phyloP scores from a whole-genome alignment of 2,888 invertebrate genomes.

The Drosophila ochracea region DNA sequence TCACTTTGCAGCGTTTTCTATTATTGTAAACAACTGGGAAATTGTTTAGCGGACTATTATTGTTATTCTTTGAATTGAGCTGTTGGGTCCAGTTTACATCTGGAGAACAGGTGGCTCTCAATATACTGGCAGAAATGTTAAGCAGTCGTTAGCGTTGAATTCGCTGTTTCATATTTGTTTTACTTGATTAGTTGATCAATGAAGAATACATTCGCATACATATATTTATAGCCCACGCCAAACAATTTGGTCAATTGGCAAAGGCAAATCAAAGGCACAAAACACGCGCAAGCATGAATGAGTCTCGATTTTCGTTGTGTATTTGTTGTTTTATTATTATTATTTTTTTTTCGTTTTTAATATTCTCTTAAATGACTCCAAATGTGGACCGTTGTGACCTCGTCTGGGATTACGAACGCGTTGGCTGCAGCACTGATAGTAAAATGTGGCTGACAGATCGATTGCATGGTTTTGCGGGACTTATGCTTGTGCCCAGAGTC shows the following conservation, averaged over 20 bases:
- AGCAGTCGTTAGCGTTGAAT: background rate
- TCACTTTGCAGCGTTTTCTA: background rate
- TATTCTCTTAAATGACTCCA: slow-evolving; percentile 33
- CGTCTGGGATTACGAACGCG: slow-evolving; percentile 51
- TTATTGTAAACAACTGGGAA: slow-evolving; percentile 48
- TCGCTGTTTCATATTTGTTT: slow-evolving; percentile 5
- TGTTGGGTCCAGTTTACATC: slow-evolving; percentile 23
- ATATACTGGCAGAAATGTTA: slow-evolving; percentile 11
- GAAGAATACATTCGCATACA: slow-evolving; percentile 56
- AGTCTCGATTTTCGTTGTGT: slow-evolving; percentile 18
- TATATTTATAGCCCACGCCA: slow-evolving; percentile 62
- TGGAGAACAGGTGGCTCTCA: slow-evolving; percentile 36
- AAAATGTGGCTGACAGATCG: slow-evolving; percentile 39
- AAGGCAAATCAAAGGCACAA: slow-evolving; percentile 65
- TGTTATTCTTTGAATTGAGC: background rate
- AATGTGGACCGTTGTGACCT: slow-evolving; percentile 52
- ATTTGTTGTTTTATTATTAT: background rate
- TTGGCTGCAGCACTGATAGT: slow-evolving; percentile 55
- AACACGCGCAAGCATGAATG: slow-evolving; percentile 36
- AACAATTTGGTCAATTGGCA: slow-evolving; percentile 63
- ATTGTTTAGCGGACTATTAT: slow-evolving; percentile 18
- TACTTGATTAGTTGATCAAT: slow-evolving; percentile 58
- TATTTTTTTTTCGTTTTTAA: slow-evolving; percentile 6
- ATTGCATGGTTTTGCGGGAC: slow-evolving; percentile 41
- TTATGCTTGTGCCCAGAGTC: background rate